Evolutionary conservation across 2,797 vertebrate species (phyloP).

Genomic region (Sylvilagus floridanus): DNA sequence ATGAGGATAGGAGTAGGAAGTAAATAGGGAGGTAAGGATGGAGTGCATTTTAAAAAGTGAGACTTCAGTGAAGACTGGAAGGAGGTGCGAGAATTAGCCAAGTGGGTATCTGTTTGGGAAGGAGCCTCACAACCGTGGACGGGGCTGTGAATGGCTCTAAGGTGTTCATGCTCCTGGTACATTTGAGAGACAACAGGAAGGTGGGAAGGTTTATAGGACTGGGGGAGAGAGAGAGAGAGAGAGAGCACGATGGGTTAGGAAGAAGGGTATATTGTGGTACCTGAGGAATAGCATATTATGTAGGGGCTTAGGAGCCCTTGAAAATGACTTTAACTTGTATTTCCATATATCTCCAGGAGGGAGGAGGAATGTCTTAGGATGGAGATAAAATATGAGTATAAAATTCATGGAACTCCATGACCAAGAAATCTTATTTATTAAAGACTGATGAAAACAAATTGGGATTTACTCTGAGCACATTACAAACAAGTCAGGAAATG

Average conservation of each 20-base stretch:
- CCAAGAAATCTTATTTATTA: not conserved
- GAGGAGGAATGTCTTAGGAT: not conserved
- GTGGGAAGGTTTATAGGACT: not conserved
- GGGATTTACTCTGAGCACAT: not conserved
- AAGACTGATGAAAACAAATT: not conserved
- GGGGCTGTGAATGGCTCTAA: not conserved
- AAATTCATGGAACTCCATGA: not conserved
- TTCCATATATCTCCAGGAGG: not conserved
- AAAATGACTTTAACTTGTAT: not conserved
- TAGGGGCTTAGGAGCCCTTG: not conserved
- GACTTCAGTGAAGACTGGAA: not conserved
- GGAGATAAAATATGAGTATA: not conserved
- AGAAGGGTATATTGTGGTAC: not conserved
- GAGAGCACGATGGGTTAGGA: not conserved
- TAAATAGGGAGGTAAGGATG: not conserved
- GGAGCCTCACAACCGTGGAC: not conserved
- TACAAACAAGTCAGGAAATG: not conserved
- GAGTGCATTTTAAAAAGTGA: not conserved
- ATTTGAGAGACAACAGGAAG: not conserved
- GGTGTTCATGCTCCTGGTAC: not conserved
- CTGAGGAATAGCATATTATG: not conserved
- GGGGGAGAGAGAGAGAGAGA: not conserved
- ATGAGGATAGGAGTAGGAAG: not conserved
- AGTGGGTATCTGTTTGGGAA: not conserved
- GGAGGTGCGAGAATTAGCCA: not conserved